A percentile compares a stretch with the other conserved stretches of the same genome.
Evolutionary conservation across 1,140 invertebrate species (phyloP).

Genomic region (Adelges cooleyi): DNA sequence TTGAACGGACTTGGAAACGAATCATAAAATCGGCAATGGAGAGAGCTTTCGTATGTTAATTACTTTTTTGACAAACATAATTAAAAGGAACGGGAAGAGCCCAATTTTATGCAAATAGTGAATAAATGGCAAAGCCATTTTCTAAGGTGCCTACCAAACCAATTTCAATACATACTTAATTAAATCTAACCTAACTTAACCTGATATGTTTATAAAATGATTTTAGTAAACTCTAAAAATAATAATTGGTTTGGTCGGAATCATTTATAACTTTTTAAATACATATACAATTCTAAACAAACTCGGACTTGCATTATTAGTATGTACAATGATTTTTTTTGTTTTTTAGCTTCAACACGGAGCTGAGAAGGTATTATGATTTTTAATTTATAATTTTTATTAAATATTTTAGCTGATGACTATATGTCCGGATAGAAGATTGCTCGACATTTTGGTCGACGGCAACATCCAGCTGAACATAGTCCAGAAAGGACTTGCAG

Average conservation of each 20-base stretch:
- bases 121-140: too few species aligned
- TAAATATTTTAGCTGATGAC: background rate
- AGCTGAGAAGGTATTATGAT: background rate
- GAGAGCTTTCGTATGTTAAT: background rate
- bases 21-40: background rate
- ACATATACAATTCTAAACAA: background rate
- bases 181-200: too few species aligned
- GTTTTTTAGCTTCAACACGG: background rate
- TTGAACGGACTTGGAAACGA: background rate
- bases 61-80: background rate
- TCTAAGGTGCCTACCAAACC: too few species aligned
- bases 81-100: background rate
- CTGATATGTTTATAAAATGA: too few species aligned
- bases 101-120: background rate
- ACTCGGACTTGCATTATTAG: background rate
- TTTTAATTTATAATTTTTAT: background rate
- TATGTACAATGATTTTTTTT: background rate
- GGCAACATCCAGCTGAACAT: background rate
- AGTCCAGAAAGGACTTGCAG: constrained; percentile 52
- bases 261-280: background rate
- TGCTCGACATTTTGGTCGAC: background rate
- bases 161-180: too few species aligned
- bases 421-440: background rate
- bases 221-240: background rate
- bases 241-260: background rate